These are phyloP conservation scores for Nysson spinosus DNA, from an alignment of 2,888 invertebrate species.

Conservation along the genomic window DNA sequence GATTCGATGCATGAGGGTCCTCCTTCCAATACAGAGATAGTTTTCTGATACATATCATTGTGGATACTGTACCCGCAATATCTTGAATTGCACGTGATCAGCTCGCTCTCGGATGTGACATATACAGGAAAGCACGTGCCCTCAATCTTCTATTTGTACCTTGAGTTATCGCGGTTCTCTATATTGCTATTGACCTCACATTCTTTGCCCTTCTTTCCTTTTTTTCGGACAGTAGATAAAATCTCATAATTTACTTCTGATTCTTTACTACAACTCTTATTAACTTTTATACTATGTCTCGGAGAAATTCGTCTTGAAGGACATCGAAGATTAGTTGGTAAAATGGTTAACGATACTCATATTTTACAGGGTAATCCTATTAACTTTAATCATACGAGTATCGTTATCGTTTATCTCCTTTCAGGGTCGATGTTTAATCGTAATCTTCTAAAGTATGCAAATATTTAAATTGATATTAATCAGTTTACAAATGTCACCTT, in stretches of 20 bases:
- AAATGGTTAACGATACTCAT: too few species aligned
- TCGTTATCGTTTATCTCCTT: too few species aligned
- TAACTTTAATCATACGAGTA: too few species aligned
- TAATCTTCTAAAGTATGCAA: not conserved
- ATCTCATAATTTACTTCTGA: conserved; percentile 27
- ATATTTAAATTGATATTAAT: not conserved
- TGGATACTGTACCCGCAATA: conserved; percentile 19
- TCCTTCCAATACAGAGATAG: not conserved
- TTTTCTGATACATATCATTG: too few species aligned
- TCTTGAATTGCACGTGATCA: conserved; percentile 37
- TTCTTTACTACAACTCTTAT: conserved; percentile 18
- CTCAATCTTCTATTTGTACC: conserved; percentile 3
- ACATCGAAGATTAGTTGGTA: too few species aligned
- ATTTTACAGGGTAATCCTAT: not conserved
- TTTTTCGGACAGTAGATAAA: conserved; percentile 2
- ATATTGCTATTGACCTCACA: conserved; percentile 9
- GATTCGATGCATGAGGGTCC: conserved; percentile 33
- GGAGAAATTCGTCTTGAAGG: not conserved
- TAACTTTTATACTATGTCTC: not conserved
- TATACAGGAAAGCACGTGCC: not conserved
- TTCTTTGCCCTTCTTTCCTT: not conserved
- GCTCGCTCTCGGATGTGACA: not conserved
- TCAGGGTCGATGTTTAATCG: too few species aligned
- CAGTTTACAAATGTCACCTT: not conserved
- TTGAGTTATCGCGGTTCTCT: conserved; percentile 20